Evolutionary conservation across 2,113 vertebrate species (phyloP).

Genomic region (Symphodus melops): DNA sequence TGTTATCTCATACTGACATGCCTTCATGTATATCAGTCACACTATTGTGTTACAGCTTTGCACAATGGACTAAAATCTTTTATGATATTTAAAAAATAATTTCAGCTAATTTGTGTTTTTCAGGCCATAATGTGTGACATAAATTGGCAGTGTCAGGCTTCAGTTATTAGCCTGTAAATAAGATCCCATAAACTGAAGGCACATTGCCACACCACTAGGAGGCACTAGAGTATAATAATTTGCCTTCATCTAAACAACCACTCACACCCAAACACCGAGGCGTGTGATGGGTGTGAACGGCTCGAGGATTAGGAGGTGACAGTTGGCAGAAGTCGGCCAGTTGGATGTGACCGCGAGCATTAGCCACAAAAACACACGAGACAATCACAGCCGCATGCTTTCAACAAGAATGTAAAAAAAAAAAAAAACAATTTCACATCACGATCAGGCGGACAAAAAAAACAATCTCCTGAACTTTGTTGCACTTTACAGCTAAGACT

Average conservation of each 20-base stretch:
- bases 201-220: slow-evolving; percentile 67
- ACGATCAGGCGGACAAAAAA: slow-evolving; percentile 64
- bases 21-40: too few species aligned
- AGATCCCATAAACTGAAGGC: slow-evolving; percentile 35
- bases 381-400: slow-evolving; percentile 82
- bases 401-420: slow-evolving; percentile 8
- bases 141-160: background rate
- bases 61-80: too few species aligned
- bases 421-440: slow-evolving; percentile 30
- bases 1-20: too few species aligned
- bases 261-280: slow-evolving; percentile 31
- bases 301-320: slow-evolving; percentile 38
- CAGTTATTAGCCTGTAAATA: slow-evolving; percentile 26
- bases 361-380: slow-evolving; percentile 52
- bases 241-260: slow-evolving; percentile 22
- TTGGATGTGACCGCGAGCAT: slow-evolving; percentile 78
- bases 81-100: too few species aligned
- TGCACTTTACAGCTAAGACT: slow-evolving; percentile 71
- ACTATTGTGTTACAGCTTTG: background rate
- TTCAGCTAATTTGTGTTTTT: background rate
- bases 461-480: slow-evolving; percentile 74
- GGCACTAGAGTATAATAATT: slow-evolving; percentile 44
- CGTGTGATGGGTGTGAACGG: slow-evolving; percentile 44
- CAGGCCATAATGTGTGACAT: background rate
- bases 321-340: slow-evolving; percentile 67